phyloP scores from a whole-genome alignment of 2,797 vertebrate species.

The Danio kyathit region DNA sequence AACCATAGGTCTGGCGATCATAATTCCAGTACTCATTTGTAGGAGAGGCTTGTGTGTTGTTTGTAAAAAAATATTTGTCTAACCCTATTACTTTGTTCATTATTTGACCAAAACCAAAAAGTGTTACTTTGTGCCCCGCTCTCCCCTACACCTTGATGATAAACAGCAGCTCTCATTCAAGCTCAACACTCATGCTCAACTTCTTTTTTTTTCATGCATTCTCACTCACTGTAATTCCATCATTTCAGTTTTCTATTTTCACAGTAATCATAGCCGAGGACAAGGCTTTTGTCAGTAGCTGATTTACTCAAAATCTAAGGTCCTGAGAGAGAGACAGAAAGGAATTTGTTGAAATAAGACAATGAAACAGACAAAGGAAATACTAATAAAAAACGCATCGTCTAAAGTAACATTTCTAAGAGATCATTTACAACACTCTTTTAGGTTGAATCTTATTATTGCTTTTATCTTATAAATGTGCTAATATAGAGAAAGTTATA shows the following conservation, averaged over 20 bases:
- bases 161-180: not conserved
- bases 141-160: constrained; percentile 19
- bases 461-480: no score
- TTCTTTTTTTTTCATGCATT: no score
- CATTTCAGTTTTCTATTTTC: constrained; percentile 5
- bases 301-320: not conserved
- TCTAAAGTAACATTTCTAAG: not conserved
- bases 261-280: constrained; percentile 1
- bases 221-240: not conserved
- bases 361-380: not conserved
- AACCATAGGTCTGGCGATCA: no score
- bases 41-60: no score
- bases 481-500: no score
- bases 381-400: not conserved
- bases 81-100: no score
- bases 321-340: not conserved
- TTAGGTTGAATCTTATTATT: no score
- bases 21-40: no score
- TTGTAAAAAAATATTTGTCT: no score
- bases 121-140: no score
- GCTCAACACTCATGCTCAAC: not conserved
- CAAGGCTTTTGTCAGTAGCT: constrained; percentile 1
- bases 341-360: not conserved
- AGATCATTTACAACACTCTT: no score
- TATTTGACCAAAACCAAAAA: no score